Evolutionary conservation across 2,888 invertebrate species (phyloP), one percentile per base, ranked within the genome.

Genomic region (Calameuta idolon): DNA sequence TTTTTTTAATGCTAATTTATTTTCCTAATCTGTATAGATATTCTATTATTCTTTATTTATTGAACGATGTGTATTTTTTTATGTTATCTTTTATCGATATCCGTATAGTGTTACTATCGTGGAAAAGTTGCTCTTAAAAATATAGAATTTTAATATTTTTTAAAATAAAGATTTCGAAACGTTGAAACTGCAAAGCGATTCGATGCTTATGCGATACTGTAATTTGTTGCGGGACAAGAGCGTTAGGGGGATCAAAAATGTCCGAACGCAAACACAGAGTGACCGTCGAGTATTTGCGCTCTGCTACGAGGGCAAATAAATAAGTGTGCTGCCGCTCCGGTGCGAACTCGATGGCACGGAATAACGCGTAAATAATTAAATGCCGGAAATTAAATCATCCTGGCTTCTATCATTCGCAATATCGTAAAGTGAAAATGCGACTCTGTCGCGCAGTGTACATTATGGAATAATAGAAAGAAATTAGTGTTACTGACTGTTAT

Each of bases 371-470:
- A 73, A 34, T 34, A 34, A 77, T 74, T 77, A 77, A 77, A 77
- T 40, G 74, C 30, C 73, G 77, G 77, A 77, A 69, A 77, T 77
- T 77, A 33, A 77, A 74, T 77, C 75, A 55, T 55, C 23, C 55
- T 55, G 55, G 55, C 55, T 55, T 55, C 2, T 55, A 55, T 55
- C 55, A 23, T 23, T 23, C 9, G 23, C 23, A 55, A 55, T 55
- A 55, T 55, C 55, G 55, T 55, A 55, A 55, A 55, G 55, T 55
- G 23, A 55, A 55, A 55, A 55, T 23, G 55, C 23, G 55, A 55
- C 55, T 23, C 23, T 23, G 23, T 55, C 55, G 23, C 55, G 23
- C 9, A 23, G 55, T 9, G 23, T 23, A 23, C 15, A 23, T 55
- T 55, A 23, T 23, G 23, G 23, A 55, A 23, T 23, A 55, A 55